A percentile compares a stretch with the other conserved stretches of the same genome.
Evolutionary conservation across 1,140 invertebrate species (phyloP).

Genomic region (Drosophila azteca): DNA sequence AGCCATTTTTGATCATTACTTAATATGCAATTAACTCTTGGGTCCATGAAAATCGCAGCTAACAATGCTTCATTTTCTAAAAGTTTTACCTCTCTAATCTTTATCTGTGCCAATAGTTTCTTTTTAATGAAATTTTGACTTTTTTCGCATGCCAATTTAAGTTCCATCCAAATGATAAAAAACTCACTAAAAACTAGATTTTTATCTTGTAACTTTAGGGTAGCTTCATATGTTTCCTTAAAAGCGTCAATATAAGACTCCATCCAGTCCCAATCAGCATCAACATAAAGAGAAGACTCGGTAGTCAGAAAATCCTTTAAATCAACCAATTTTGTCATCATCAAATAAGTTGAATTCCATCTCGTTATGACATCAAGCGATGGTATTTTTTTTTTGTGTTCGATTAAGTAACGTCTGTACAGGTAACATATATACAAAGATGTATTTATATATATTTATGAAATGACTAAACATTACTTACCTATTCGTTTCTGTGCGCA

Average conservation of each 20-base stretch:
- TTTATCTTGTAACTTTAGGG: conserved; percentile 5
- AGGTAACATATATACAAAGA: background rate
- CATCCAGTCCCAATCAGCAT: conserved; percentile 23
- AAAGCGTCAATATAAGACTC: conserved; percentile 17
- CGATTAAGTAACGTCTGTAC: conserved; percentile 18
- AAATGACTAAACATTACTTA: background rate
- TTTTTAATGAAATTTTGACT: conserved; percentile 18
- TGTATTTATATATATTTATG: background rate
- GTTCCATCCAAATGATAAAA: conserved; percentile 27
- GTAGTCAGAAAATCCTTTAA: conserved; percentile 14
- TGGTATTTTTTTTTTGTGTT: conserved; percentile 22
- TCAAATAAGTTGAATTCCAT: conserved; percentile 25
- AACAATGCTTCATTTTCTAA: conserved; percentile 27
- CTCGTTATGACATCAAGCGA: conserved; percentile 7
- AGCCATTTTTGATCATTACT: no score
- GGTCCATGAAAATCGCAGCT: conserved; percentile 4
- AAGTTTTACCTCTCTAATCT: background rate
- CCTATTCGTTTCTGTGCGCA: conserved; percentile 12
- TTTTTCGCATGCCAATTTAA: conserved; percentile 20
- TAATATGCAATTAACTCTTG: no score
- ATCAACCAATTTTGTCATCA: conserved; percentile 17
- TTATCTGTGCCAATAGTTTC: background rate
- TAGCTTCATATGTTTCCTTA: conserved; percentile 7
- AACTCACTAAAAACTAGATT: conserved; percentile 9
- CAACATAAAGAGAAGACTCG: background rate